Conservation (phyloP, 2,113 vertebrate genomes). For the Aramus guarauna region DNA sequence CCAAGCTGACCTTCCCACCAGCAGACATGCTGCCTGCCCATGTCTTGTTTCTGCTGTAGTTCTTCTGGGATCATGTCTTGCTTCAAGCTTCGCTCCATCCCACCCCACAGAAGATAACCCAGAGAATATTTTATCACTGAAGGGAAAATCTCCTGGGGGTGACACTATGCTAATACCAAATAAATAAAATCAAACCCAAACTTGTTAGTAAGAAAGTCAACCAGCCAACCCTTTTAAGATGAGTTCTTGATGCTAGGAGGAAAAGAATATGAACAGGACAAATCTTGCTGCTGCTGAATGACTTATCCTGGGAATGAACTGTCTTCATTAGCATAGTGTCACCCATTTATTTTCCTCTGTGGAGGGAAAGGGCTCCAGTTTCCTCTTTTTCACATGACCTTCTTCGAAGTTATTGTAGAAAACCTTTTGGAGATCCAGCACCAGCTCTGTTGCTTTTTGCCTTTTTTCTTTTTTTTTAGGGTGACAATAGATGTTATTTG, state of each 20-base stretch:
- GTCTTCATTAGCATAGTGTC: slow-evolving; percentile 67
- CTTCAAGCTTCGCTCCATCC: neutral
- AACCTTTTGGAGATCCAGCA: neutral
- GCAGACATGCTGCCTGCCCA: neutral
- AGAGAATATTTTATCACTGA: neutral
- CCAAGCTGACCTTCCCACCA: neutral
- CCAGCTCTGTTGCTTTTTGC: neutral
- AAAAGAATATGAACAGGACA: slow-evolving; percentile 59
- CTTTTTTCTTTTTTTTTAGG: neutral
- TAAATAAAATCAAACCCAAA: slow-evolving; percentile 50
- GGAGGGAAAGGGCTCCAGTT: slow-evolving; percentile 6
- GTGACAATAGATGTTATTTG: neutral
- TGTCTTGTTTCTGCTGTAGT: neutral
- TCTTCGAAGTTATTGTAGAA: slow-evolving; percentile 25
- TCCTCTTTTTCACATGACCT: slow-evolving; percentile 29
- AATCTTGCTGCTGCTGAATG: slow-evolving; percentile 29
- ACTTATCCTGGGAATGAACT: slow-evolving; percentile 51
- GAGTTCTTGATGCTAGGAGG: neutral
- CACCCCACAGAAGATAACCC: neutral
- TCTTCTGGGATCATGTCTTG: neutral
- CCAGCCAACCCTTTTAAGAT: slow-evolving; percentile 3
- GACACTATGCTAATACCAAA: slow-evolving; percentile 61
- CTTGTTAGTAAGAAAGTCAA: slow-evolving; percentile 43
- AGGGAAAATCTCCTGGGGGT: slow-evolving; percentile 1
- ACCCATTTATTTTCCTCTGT: slow-evolving; percentile 28